Base-by-base conservation (phyloP, 2,113 vertebrate genomes). In the Ceratotherium simum region DNA sequence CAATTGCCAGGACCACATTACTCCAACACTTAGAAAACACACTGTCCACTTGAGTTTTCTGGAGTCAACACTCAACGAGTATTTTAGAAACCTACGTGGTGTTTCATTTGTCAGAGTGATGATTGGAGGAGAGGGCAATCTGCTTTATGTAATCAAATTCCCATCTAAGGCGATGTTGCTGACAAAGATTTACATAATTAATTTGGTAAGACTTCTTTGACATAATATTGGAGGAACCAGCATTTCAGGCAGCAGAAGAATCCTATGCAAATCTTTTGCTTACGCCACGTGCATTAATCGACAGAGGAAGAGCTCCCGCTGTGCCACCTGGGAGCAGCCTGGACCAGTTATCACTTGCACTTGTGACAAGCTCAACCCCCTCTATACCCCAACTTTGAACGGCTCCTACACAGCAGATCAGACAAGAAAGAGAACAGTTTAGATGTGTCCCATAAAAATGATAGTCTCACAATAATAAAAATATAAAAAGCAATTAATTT, bases 151-250 rank as follows among this genome's bases (percentile, higher is more conserved):
- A 98, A 98, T 98, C 98, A 98, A 97, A 98, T 98, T 98, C 98
- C 97, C 98, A 98, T 98, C 98, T 97, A 98, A 98, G 97, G 98
- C 98, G 98, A 98, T 98, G 97, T 97, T 98, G 96, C 97, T 97
- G 69, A 98, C 97, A 98, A 98, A 98, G 96, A 98, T 98, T 98
- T 99, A 97, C 98, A 98, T 99, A 98, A 98, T 98, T 98, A 98
- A 98, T 98, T 98, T 98, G 96, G 92, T 98, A 98, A 99, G 98
- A 90, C 97, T 93, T 89, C 97, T 94, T 60, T 84, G 67, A 95
- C 82, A 97, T 97, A 98, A 98, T 98, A 98, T 97, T 96, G 95
- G 96, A 97, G 97, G 69, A 98, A 96, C 75, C 91, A 96, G 95
- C 90, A 98, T 98, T 98, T 98, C 97, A 95, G 96, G 93, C 60